Conservation (phyloP, 2,888 invertebrate species). For the Cepaea hortensis region DNA sequence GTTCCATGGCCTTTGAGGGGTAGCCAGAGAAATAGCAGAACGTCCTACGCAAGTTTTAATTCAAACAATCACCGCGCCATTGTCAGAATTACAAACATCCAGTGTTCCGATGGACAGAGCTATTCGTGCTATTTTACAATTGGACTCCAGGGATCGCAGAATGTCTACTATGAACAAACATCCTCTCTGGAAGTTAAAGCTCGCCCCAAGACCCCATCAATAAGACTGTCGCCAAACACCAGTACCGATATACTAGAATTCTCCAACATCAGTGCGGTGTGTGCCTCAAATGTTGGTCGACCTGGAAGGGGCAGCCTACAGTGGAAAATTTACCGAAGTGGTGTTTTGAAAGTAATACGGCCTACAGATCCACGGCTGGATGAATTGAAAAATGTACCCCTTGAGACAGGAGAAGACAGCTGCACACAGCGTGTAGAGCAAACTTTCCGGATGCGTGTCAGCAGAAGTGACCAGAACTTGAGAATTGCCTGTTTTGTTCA, state of each 20-base stretch:
- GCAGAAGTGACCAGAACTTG: too few species aligned
- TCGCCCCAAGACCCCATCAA: not conserved
- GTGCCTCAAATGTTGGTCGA: not conserved
- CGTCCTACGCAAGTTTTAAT: not conserved
- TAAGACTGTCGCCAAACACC: not conserved
- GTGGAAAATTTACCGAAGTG: conserved; percentile 9
- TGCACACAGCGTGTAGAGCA: too few species aligned
- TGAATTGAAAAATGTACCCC: too few species aligned
- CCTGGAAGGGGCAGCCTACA: not conserved
- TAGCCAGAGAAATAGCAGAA: not conserved
- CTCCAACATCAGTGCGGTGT: not conserved
- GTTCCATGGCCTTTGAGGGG: not conserved
- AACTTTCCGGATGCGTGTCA: too few species aligned
- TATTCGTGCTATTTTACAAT: not conserved
- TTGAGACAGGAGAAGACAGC: too few species aligned
- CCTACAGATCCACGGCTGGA: not conserved
- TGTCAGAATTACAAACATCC: not conserved
- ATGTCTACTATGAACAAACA: not conserved
- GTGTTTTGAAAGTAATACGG: not conserved
- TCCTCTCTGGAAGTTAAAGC: not conserved
- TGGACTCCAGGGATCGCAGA: not conserved
- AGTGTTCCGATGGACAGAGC: not conserved
- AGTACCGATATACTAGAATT: not conserved
- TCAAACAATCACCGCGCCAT: not conserved
- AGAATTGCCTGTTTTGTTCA: too few species aligned